Evolutionary conservation across 1,140 invertebrate genomes (phyloP), one percentile per base, ranked within the genome.

Genomic region (Leptopilina boulardi): DNA sequence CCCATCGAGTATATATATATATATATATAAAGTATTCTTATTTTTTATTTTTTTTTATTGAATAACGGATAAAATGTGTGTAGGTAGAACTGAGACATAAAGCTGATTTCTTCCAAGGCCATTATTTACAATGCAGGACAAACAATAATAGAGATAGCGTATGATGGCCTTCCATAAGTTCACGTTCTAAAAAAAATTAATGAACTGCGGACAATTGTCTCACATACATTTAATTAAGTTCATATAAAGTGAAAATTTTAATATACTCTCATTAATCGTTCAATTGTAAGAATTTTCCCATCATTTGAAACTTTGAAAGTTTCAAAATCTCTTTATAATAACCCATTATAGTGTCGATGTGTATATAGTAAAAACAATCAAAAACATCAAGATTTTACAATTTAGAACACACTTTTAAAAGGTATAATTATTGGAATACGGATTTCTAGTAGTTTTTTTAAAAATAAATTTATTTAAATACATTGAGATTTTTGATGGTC

Each of bases 41-140:
- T 30, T 30, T 30, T 30, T 30, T 26, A 3, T 47, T 47, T n/a
- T 13, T 66, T 66, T 30, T 66, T 66, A 66, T 66, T 66, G 59
- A 30, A 66, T 30, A 66, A n/a, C 23, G 26, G 13, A 66, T 26
- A 30, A 8, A 13, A 30, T 15, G 13, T 30, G 59, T 66, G 59
- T n/a, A n/a, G 59, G 59, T 23, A 66, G 59, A n/a, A 30, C 23
- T 66, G 3, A 71, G 42, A 19, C 41, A 23, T 38, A 71, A 71
- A 71, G 19, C 11, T 21, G 41, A 71, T 21, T 18, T 71, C 41
- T 23, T 44, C 9, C 41, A 71, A 71, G 70, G 70, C 41, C 70
- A 41, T 21, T 38, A 38, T 38, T 71, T 4, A 71, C 18, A 18
- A 19, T 42, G 38, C 1, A 15, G n/a, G 70, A 71, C 19, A 15